Evolutionary conservation across 2,797 vertebrate species (phyloP).

Genomic region (Enteromius afrohamiltoni): DNA sequence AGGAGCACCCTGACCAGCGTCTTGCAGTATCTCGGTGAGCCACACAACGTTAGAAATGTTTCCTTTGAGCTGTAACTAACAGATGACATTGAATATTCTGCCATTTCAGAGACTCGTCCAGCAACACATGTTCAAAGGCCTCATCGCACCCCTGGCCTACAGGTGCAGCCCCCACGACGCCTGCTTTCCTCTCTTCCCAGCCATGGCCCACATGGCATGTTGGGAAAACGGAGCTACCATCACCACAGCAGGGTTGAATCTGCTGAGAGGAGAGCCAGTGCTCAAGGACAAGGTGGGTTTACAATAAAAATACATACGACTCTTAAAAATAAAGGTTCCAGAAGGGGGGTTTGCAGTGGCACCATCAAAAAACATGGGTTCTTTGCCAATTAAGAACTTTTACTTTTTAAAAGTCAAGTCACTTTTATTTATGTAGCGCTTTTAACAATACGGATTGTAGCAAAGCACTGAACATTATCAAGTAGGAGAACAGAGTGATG

Average conservation of each 20-base stretch:
- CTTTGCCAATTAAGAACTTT: neutral
- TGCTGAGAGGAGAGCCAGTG: slow-evolving; percentile 76
- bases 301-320: neutral
- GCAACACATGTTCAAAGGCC: slow-evolving; percentile 82
- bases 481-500: too few species aligned
- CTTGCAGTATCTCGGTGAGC: slow-evolving; percentile 93
- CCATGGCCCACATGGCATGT: slow-evolving; percentile 89
- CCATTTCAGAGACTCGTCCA: slow-evolving; percentile 90
- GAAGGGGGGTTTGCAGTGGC: neutral
- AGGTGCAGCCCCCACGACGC: slow-evolving; percentile 85
- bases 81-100: slow-evolving; percentile 34
- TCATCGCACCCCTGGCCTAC: slow-evolving; percentile 89
- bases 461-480: too few species aligned
- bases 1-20: slow-evolving; percentile 94
- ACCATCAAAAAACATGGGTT: neutral
- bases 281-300: slow-evolving; percentile 55
- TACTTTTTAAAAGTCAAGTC: too few species aligned
- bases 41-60: slow-evolving; percentile 1
- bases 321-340: slow-evolving; percentile 1
- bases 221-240: slow-evolving; percentile 95
- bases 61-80: neutral
- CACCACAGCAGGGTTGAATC: slow-evolving; percentile 91
- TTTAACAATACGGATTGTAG: neutral
- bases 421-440: too few species aligned
- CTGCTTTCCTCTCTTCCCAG: slow-evolving; percentile 86